Percentiles rank a stretch among this genome's conserved stretches.
Conservation (phyloP, 2,888 invertebrate species). For the Chaitophorus viminalis region DNA sequence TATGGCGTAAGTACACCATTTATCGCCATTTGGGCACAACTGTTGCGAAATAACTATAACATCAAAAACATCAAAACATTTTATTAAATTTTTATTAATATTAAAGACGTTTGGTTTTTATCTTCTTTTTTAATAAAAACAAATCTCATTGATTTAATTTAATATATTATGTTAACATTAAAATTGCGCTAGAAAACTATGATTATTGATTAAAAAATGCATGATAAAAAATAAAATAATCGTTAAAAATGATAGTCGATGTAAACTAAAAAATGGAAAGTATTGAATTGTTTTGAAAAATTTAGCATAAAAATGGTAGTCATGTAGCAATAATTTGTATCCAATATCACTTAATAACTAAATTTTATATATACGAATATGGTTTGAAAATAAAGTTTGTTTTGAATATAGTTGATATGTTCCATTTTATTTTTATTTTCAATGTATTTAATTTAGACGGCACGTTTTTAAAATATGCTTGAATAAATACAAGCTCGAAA, state of each 20-base stretch:
- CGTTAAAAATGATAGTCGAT: background rate
- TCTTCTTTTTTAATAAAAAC: background rate
- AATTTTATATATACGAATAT: background rate
- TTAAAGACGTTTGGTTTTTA: background rate
- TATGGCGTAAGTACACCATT: too few relatives aligned
- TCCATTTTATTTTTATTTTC: background rate
- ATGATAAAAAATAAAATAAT: background rate
- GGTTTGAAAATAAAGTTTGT: constrained; percentile 1
- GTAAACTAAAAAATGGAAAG: background rate
- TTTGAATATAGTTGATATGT: background rate
- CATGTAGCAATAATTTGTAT: too few relatives aligned
- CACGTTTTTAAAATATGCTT: background rate
- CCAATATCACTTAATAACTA: background rate
- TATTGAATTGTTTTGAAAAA: background rate
- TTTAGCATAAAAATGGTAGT: background rate
- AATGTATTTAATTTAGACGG: background rate
- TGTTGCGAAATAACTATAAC: background rate
- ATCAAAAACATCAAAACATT: background rate
- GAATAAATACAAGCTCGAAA: background rate
- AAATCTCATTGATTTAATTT: background rate
- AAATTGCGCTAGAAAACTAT: background rate
- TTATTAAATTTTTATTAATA: too few relatives aligned
- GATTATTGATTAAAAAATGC: background rate
- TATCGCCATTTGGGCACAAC: background rate
- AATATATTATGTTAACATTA: background rate